A percentile compares a stretch with the other conserved stretches of the same genome.
Conservation (phyloP, 2,888 invertebrate species). For the Ypsolopha scabrella region DNA sequence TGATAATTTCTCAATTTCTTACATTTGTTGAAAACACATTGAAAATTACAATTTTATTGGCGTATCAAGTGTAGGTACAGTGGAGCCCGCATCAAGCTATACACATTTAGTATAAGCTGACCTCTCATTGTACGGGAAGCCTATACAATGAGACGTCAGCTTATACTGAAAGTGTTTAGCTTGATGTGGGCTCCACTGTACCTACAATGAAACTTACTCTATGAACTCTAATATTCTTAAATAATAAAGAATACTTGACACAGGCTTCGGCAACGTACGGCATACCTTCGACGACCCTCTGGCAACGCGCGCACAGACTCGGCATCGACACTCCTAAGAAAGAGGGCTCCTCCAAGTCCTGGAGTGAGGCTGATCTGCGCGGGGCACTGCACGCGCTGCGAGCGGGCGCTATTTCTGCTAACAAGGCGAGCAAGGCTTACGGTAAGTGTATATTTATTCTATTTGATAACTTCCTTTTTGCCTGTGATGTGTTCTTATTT, state of each 20-base stretch:
- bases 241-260: neutral
- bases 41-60: too few relatives aligned
- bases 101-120: too few relatives aligned
- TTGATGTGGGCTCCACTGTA: too few relatives aligned
- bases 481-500: neutral
- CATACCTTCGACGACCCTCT: constrained; percentile 90
- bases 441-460: constrained; percentile 59
- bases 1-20: too few relatives aligned
- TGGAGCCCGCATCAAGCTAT: too few relatives aligned
- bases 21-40: neutral
- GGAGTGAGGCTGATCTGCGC: constrained; percentile 88
- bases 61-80: too few relatives aligned
- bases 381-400: constrained; percentile 85
- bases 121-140: too few relatives aligned
- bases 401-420: constrained; percentile 88
- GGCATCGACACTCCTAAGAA: constrained; percentile 94
- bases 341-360: constrained; percentile 87
- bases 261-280: constrained; percentile 86
- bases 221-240: too few relatives aligned
- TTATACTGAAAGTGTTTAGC: too few relatives aligned
- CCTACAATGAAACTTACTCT: too few relatives aligned
- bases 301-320: constrained; percentile 90
- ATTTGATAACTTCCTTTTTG: neutral
- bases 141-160: too few relatives aligned
- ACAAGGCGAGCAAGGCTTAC: constrained; percentile 92